Conservation (phyloP, 1,140 invertebrate genomes). For the Dendrolimus punctatus region DNA sequence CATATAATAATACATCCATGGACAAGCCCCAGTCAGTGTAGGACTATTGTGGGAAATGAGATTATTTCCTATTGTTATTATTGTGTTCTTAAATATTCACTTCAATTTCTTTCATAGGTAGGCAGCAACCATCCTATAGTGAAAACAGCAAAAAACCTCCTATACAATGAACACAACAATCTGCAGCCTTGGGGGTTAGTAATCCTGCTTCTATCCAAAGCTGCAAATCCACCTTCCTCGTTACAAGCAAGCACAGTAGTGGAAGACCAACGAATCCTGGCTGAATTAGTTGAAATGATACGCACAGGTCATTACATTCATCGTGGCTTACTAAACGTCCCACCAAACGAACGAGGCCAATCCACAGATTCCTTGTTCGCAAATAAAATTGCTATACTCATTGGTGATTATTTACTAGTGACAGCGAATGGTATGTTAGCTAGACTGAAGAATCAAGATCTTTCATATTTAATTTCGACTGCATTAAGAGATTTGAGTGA, state of each 20-base stretch:
- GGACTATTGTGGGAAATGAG: too few species aligned
- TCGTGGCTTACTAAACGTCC: slow-evolving; percentile 86
- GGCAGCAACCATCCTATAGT: slow-evolving; percentile 91
- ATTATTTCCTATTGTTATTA: too few species aligned
- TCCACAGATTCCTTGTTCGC: slow-evolving; percentile 82
- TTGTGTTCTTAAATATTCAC: neutral
- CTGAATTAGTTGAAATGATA: slow-evolving; percentile 96
- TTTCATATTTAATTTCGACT: slow-evolving; percentile 88
- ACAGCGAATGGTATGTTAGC: slow-evolving; percentile 87
- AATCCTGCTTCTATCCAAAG: slow-evolving; percentile 89
- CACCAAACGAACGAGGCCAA: slow-evolving; percentile 66
- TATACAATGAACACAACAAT: slow-evolving; percentile 89
- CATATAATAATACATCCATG: too few species aligned
- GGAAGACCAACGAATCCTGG: slow-evolving; percentile 85
- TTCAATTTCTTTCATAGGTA: slow-evolving; percentile 59
- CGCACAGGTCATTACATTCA: slow-evolving; percentile 93
- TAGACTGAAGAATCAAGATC: slow-evolving; percentile 78
- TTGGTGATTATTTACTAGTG: slow-evolving; percentile 91
- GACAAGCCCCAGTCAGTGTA: too few species aligned
- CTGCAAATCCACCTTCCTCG: slow-evolving; percentile 70
- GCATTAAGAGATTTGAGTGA: slow-evolving; percentile 87
- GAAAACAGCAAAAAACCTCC: slow-evolving; percentile 87
- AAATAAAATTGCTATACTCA: slow-evolving; percentile 93
- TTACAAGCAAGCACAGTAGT: slow-evolving; percentile 22
- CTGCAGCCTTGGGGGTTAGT: slow-evolving; percentile 91